A percentile compares a stretch with the other conserved stretches of the same genome.
These are phyloP conservation scores for Phthorimaea operculella DNA, from an alignment of 1,140 invertebrate species.

Conservation along the genomic window DNA sequence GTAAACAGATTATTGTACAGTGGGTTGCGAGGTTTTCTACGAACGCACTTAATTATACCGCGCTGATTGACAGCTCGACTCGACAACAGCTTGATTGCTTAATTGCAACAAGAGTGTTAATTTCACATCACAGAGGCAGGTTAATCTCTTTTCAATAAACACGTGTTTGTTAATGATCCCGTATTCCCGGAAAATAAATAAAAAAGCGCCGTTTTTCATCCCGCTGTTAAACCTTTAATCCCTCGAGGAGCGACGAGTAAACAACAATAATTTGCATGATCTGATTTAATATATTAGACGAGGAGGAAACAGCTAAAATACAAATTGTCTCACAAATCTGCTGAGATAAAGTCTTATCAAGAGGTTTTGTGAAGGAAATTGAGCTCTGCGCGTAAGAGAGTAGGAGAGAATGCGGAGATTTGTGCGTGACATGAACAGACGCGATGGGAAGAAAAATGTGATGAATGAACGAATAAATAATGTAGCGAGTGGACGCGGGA, in stretches of 20 bases:
- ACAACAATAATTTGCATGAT: not conserved
- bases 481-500: conserved; percentile 6
- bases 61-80: too few relatives aligned
- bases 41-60: too few relatives aligned
- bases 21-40: too few relatives aligned
- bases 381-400: not conserved
- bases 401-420: not conserved
- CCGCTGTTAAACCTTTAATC: not conserved
- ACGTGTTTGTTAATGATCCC: too few relatives aligned
- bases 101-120: too few relatives aligned
- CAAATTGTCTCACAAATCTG: not conserved
- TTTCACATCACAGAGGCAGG: too few relatives aligned
- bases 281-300: conserved; percentile 1
- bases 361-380: not conserved
- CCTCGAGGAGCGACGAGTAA: not conserved
- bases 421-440: not conserved
- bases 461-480: conserved; percentile 37
- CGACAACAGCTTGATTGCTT: too few relatives aligned
- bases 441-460: conserved; percentile 19
- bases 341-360: not conserved
- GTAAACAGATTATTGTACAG: too few relatives aligned
- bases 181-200: too few relatives aligned
- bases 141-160: too few relatives aligned
- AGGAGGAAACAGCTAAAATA: conserved; percentile 2
- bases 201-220: too few relatives aligned